These are phyloP conservation scores for Mythimna vitellina DNA, from an alignment of 2,888 invertebrate species.

Conservation along the genomic window DNA sequence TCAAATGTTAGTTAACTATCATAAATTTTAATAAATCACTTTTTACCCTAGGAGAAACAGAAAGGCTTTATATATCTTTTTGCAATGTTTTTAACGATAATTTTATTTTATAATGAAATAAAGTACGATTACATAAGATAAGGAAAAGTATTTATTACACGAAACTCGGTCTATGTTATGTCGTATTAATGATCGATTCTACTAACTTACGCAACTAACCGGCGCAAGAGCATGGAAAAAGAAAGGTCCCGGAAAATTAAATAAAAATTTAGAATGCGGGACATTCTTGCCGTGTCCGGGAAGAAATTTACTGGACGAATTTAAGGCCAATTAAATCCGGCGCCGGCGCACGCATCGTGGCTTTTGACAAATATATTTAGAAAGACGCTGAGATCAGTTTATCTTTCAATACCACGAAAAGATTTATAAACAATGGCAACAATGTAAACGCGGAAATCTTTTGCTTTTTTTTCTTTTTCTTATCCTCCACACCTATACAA, in stretches of 20 bases:
- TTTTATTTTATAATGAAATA: constrained; percentile 20
- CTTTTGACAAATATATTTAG: constrained; percentile 74
- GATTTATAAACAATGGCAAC: constrained; percentile 43
- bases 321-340: constrained; percentile 78
- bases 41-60: background rate
- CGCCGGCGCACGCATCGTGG: constrained; percentile 66
- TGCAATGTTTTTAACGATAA: background rate
- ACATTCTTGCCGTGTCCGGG: constrained; percentile 64
- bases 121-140: constrained; percentile 33
- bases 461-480: constrained; percentile 3
- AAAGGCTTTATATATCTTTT: constrained; percentile 10
- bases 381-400: constrained; percentile 63
- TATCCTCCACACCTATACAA: background rate
- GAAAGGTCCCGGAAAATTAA: constrained; percentile 58
- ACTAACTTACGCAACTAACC: constrained; percentile 41
- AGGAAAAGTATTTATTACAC: constrained; percentile 41
- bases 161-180: constrained; percentile 35
- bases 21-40: background rate
- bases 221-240: constrained; percentile 27
- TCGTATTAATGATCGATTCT: constrained; percentile 42
- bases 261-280: constrained; percentile 41
- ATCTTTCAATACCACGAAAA: constrained; percentile 67
- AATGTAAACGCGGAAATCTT: constrained; percentile 27
- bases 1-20: background rate
- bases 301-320: constrained; percentile 75